These are phyloP conservation scores for Tadarida brasiliensis DNA, from an alignment of 2,797 vertebrate genomes.

Conservation along the genomic window DNA sequence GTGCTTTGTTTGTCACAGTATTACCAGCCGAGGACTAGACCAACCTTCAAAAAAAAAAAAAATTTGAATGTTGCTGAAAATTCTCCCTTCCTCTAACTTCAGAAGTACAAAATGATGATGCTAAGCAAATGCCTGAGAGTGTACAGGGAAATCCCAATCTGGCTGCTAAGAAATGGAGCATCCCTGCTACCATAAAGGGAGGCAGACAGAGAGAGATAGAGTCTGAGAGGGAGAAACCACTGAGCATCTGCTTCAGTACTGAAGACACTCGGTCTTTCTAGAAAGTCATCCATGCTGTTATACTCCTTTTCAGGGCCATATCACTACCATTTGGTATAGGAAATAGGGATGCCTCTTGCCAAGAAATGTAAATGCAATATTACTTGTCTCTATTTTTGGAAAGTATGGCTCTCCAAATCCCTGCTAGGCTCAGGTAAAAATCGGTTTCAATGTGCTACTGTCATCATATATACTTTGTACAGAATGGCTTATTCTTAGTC, in stretches of 20 bases:
- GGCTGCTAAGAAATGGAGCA: background rate
- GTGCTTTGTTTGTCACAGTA: background rate
- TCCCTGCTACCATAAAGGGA: background rate
- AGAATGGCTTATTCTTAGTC: slow-evolving; percentile 52
- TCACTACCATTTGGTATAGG: background rate
- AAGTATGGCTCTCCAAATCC: background rate
- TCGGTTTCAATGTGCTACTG: background rate
- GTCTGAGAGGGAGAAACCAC: background rate
- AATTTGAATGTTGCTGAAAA: background rate
- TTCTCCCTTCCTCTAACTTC: background rate
- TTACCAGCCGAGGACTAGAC: background rate
- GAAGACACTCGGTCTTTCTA: background rate
- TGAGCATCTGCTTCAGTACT: background rate
- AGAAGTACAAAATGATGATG: background rate
- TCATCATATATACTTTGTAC: slow-evolving; percentile 2
- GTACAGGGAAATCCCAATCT: background rate
- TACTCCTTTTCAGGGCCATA: background rate
- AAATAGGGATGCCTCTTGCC: background rate
- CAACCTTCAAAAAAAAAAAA: background rate
- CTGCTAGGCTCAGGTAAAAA: slow-evolving; percentile 20
- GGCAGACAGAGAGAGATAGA: background rate
- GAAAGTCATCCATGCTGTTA: background rate
- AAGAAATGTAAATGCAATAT: background rate
- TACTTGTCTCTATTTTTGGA: background rate
- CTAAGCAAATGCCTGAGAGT: background rate